phyloP scores from a whole-genome alignment of 2,888 invertebrate genomes.

The Lepidochrysops patricia region DNA sequence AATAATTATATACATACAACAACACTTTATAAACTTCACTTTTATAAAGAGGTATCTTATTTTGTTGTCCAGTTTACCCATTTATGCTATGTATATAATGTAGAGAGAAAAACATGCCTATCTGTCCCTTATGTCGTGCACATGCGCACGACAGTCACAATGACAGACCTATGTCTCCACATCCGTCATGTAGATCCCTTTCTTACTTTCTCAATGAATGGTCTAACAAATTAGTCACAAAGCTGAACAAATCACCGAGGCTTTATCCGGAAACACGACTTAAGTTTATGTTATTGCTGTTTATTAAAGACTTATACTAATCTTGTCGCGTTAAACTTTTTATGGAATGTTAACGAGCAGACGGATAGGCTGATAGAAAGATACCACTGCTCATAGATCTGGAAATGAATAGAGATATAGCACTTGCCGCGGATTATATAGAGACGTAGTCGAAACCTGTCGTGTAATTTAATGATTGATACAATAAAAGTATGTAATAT shows the following conservation, averaged over 20 bases:
- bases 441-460: no score
- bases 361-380: no score
- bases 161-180: neutral
- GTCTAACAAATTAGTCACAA: neutral
- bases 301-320: conserved; percentile 73
- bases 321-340: conserved; percentile 38
- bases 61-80: no score
- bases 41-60: no score
- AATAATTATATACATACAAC: no score
- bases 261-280: neutral
- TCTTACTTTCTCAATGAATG: neutral
- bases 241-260: neutral
- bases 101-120: neutral
- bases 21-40: no score
- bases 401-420: no score
- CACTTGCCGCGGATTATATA: no score
- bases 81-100: neutral
- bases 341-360: no score
- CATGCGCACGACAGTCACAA: neutral
- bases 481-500: no score
- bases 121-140: neutral
- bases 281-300: conserved; percentile 64
- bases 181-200: neutral
- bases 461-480: no score
- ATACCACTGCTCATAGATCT: no score